Base-by-base conservation (phyloP, 2,797 vertebrate species). In the Pseudomugil gertrudae region DNA sequence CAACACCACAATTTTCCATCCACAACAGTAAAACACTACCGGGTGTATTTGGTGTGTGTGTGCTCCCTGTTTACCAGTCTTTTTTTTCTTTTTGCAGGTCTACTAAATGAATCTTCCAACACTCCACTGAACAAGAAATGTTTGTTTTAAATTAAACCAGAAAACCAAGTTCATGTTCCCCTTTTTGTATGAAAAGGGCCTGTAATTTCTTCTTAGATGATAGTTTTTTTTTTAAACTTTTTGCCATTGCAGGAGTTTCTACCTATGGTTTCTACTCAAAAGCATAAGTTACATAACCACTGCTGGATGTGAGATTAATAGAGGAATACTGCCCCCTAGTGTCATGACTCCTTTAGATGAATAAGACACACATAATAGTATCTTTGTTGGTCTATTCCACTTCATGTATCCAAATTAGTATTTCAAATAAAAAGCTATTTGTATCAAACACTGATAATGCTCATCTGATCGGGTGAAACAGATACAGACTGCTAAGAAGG, bases 1-100 rank as follows among this genome's bases (percentile, higher is more conserved):
- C 77, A 63, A 68, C 86, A 90, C 89, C 92, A 78, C 90, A 91
- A 88, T 85, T 93, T 93, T 90, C 91, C 92, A 91, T 90, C 90
- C 89, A 88, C 90, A 88, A 84, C 81, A 88, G 87, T 89, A 90
- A 92, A 91, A 91, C 83, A 81, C 86, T 84, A 78, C 83, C 65
- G 89, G 86, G 89, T 90, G 89, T 90, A 85, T 88, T 81, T 65
- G 76, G 55, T 78, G 66, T 52, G 21, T 13, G 48, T n/a, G n/a
- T n/a, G n/a, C 27, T 57, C 74, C 33, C 63, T 71, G 70, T 65
- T 63, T 76, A 72, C 67, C 68, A 72, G 38, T 58, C 50, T 52
- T 57, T 27, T 58, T 57, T 57, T 55, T 14, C 27, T 45, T 51
- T 55, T 13, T 63, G 30, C 63, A 72, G 65, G 50, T 72, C 77